Percentiles rank a stretch among this genome's conserved stretches.
Conservation (phyloP, 2,113 vertebrate genomes). For the Gavia stellata region DNA sequence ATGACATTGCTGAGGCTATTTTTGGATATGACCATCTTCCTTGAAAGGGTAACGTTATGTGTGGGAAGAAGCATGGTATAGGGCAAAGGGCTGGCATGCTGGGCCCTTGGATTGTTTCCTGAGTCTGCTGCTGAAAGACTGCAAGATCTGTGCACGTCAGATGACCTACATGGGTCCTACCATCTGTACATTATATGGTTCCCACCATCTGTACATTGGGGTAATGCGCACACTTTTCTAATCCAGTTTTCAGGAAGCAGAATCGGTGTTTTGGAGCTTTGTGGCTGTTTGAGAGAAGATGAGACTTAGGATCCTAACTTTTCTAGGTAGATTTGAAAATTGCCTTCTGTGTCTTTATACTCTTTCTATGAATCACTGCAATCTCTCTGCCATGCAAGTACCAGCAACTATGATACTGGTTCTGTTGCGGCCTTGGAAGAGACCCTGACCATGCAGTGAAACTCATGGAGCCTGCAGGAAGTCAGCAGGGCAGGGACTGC, state of each 20-base stretch:
- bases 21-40: conserved; percentile 27
- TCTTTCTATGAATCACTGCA: background rate
- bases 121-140: background rate
- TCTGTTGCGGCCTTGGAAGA: background rate
- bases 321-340: background rate
- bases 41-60: conserved; percentile 4
- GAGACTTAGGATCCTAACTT: background rate
- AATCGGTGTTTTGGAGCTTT: background rate
- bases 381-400: background rate
- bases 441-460: background rate
- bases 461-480: background rate
- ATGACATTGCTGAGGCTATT: conserved; percentile 20
- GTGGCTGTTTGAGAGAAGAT: background rate
- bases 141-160: background rate
- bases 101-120: background rate
- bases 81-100: conserved; percentile 28
- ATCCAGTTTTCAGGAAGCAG: background rate
- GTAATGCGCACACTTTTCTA: background rate
- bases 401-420: background rate
- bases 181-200: background rate
- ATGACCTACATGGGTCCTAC: conserved; percentile 23
- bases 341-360: background rate
- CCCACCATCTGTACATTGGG: conserved; percentile 2
- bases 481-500: background rate
- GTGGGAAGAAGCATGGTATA: conserved; percentile 5